Evolutionary conservation across 64 coral and sea anemone genomes (phyloP).

Genomic region (Montipora foliosa): DNA sequence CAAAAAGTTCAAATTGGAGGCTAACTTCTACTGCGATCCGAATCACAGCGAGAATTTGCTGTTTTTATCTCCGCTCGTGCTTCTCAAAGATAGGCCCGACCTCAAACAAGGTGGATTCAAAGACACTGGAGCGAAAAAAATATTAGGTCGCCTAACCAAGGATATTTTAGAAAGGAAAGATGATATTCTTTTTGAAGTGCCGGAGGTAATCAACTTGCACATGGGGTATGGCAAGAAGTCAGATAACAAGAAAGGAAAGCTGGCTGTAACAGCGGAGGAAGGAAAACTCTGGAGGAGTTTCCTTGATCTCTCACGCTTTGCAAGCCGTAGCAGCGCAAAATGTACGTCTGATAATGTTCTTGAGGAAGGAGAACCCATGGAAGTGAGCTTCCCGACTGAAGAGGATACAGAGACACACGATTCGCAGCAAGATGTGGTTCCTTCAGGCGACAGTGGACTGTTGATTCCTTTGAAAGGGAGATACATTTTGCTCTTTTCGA

Average conservation of each 20-base stretch:
- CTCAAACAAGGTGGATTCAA: slow-evolving; percentile 33
- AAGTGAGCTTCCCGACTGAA: slow-evolving; percentile 3
- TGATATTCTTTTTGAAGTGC: neutral
- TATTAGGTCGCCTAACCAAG: slow-evolving; percentile 35
- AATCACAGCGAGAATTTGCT: slow-evolving; percentile 52
- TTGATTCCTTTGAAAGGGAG: slow-evolving; percentile 19
- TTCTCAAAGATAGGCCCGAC: slow-evolving; percentile 20
- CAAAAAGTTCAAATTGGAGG: slow-evolving; percentile 35
- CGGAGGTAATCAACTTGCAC: slow-evolving; percentile 22
- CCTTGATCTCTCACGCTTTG: neutral
- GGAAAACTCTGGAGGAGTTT: slow-evolving; percentile 5
- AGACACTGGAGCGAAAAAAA: slow-evolving; percentile 40
- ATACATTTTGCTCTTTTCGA: slow-evolving; percentile 34
- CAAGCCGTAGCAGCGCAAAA: neutral
- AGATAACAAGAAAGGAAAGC: slow-evolving; percentile 22
- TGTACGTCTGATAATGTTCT: too few species aligned
- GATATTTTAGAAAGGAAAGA: slow-evolving; percentile 23
- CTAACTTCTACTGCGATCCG: slow-evolving; percentile 16
- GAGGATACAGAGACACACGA: neutral
- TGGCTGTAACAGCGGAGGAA: neutral
- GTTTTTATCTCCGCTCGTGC: slow-evolving; percentile 43
- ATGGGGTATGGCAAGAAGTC: slow-evolving; percentile 60
- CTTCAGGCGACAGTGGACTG: neutral
- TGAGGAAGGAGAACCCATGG: neutral
- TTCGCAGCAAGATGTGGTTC: neutral